Percentiles rank a stretch among this genome's conserved stretches.
phyloP scores from a whole-genome alignment of 2,113 vertebrate species.

The Neodon shergylaensis region DNA sequence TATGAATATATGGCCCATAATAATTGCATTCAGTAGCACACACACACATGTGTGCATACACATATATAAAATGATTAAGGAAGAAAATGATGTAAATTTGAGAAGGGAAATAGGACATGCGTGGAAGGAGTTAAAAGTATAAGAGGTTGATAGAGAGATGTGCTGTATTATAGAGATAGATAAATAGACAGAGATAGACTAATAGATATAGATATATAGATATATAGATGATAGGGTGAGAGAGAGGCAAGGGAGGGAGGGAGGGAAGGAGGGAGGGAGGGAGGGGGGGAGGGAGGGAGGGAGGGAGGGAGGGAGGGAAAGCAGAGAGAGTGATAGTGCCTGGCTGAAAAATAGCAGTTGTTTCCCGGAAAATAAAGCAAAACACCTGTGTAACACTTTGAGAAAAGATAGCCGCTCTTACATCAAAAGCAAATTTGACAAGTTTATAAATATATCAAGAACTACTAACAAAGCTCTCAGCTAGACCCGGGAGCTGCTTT shows the following conservation, averaged over 20 bases:
- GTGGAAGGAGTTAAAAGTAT: background rate
- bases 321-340: background rate
- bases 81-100: background rate
- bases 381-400: background rate
- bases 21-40: background rate
- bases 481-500: accelerated
- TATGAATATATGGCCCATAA: background rate
- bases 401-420: background rate
- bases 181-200: too few species aligned
- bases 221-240: too few species aligned
- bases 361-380: background rate
- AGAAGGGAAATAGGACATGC: background rate
- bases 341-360: background rate
- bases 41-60: background rate
- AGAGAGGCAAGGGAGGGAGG: accelerated
- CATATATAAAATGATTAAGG: background rate
- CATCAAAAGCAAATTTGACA: background rate
- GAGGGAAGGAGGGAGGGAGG: accelerated
- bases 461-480: background rate
- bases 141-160: background rate
- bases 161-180: background rate
- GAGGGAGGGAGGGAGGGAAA: too few species aligned
- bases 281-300: too few species aligned
- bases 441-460: background rate
- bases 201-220: background rate